A percentile compares a stretch with the other conserved stretches of the same genome.
Conservation (phyloP, 30 jellyfish, hydroid and myxozoan species). For the Hydractinia echinata region DNA sequence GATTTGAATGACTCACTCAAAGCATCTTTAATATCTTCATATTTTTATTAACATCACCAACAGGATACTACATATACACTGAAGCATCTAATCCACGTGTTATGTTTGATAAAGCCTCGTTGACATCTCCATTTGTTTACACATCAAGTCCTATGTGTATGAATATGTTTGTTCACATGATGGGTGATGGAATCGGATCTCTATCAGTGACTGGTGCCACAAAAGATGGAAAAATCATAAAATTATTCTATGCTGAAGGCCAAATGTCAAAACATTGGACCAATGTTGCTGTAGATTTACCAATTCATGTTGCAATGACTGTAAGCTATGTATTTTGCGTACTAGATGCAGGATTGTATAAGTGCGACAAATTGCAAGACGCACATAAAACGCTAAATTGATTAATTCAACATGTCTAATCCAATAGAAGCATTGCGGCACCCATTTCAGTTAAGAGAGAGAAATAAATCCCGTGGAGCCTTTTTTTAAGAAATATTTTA, state of each 20-base stretch:
- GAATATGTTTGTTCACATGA: constrained; percentile 68
- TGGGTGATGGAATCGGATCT: constrained; percentile 45
- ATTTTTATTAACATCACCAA: too few relatives aligned
- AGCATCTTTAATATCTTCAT: too few relatives aligned
- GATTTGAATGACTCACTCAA: too few relatives aligned
- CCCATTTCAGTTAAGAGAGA: too few relatives aligned
- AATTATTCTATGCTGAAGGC: background rate
- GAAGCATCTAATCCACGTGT: constrained; percentile 77
- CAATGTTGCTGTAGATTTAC: background rate
- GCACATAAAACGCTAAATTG: background rate
- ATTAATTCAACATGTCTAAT: background rate
- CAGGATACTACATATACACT: constrained; percentile 70
- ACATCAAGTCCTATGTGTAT: constrained; percentile 67
- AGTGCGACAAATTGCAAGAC: too few relatives aligned
- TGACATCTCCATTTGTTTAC: constrained; percentile 53
- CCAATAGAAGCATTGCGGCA: too few relatives aligned
- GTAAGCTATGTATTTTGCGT: background rate
- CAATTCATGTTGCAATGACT: background rate
- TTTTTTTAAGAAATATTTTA: too few relatives aligned
- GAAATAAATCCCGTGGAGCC: too few relatives aligned
- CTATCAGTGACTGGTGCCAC: constrained; percentile 16
- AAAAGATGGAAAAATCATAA: background rate
- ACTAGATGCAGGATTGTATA: too few relatives aligned
- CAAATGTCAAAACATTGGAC: background rate
- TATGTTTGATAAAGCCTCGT: constrained; percentile 49